phyloP scores from a whole-genome alignment of 2,113 vertebrate genomes.

The Anguilla japonica region DNA sequence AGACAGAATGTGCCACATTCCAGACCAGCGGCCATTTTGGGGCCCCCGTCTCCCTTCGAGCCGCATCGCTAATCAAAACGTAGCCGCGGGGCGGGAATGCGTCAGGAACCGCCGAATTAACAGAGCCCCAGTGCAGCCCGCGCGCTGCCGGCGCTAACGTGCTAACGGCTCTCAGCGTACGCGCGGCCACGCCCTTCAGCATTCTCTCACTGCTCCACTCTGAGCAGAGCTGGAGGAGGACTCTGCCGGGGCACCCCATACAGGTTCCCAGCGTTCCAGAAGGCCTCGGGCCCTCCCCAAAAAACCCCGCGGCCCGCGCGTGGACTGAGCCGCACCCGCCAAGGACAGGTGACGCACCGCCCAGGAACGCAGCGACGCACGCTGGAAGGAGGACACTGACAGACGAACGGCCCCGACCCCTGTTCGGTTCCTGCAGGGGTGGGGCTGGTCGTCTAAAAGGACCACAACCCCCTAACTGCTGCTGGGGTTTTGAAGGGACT shows the following conservation, averaged over 20 bases:
- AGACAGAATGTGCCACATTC: constrained; percentile 59
- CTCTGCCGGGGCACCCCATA: not conserved
- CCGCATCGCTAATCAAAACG: constrained; percentile 65
- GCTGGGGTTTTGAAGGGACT: constrained; percentile 56
- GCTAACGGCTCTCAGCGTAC: not conserved
- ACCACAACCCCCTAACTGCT: constrained; percentile 52
- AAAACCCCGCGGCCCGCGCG: not conserved
- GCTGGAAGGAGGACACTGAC: not conserved
- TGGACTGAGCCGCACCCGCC: too few relatives aligned
- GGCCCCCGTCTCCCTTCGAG: constrained; percentile 46
- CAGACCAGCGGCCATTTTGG: constrained; percentile 35
- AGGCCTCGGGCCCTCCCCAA: not conserved
- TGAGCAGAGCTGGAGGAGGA: not conserved
- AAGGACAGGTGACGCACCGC: too few relatives aligned
- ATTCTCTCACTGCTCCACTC: constrained; percentile 15
- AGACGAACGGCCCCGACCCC: constrained; percentile 7
- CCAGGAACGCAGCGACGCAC: too few relatives aligned
- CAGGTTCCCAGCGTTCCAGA: not conserved
- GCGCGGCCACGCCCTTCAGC: not conserved
- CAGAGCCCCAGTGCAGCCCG: not conserved
- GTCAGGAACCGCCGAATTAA: constrained; percentile 45
- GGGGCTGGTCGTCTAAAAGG: not conserved
- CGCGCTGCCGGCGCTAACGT: too few relatives aligned
- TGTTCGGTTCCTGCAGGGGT: not conserved
- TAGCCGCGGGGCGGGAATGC: constrained; percentile 64